Evolutionary conservation across 2,797 vertebrate genomes (phyloP).

Genomic region (Margarornis squamiger): DNA sequence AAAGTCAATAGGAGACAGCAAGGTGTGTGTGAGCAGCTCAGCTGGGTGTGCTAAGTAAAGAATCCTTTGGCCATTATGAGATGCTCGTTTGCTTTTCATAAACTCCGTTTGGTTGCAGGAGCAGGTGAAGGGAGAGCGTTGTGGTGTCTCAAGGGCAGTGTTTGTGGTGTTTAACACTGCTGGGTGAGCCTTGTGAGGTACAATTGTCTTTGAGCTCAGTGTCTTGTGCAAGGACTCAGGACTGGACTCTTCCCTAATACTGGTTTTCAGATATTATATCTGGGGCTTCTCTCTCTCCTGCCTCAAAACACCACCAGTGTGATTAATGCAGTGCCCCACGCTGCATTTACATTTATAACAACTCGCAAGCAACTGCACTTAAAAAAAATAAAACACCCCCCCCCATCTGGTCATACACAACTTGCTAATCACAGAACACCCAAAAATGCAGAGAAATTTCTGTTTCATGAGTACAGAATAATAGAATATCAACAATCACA

Average conservation of each 20-base stretch:
- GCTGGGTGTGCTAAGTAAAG: not conserved
- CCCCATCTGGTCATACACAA: too few relatives aligned
- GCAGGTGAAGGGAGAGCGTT: not conserved
- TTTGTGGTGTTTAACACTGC: not conserved
- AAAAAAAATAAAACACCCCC: not conserved
- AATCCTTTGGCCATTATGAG: not conserved
- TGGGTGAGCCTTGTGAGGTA: not conserved
- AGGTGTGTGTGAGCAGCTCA: not conserved
- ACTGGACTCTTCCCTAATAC: too few relatives aligned
- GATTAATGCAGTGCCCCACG: accelerated
- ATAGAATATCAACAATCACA: not conserved
- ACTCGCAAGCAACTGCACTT: too few relatives aligned
- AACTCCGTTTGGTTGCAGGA: not conserved
- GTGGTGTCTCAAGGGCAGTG: not conserved
- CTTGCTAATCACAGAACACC: not conserved
- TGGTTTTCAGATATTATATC: not conserved
- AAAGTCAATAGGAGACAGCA: not conserved
- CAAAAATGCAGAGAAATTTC: not conserved
- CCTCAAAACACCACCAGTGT: not conserved
- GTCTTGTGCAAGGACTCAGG: not conserved
- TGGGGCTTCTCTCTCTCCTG: not conserved
- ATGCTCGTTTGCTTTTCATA: not conserved
- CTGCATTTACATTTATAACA: not conserved
- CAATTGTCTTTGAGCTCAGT: not conserved
- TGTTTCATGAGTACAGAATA: not conserved